Evolutionary conservation across 2,888 invertebrate species (phyloP), one percentile per base, ranked within the genome.

Genomic region (Cetonia aurata): DNA sequence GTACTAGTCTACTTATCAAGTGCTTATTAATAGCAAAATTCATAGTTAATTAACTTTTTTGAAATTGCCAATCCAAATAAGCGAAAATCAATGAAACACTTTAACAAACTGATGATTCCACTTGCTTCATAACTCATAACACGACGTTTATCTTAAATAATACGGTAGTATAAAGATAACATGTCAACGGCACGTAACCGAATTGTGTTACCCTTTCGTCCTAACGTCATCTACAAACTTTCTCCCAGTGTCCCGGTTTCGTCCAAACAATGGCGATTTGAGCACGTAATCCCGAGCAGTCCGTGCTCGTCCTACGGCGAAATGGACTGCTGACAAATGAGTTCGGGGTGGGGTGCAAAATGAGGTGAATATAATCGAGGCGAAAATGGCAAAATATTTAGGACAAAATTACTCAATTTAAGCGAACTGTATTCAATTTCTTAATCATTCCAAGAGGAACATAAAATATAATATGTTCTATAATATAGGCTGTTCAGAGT

Each of bases 171-270:
- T 25, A 25, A 25, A 25, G 25, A 25, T 25, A 25, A 25, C 25
- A 25, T 4, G 25, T 4, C 25, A 25, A 25, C 25, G 25, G 25
- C 25, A 25, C 15, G 25, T 19, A 25, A 53, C 52, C 25, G n/a
- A 8, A 19, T 53, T 31, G 31, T 53, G 52, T 53, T 53, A 53
- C n/a, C 10, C 52, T 53, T 53, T 53, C 52, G 19, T 6, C 31
- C n/a, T 12, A 10, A 25, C n/a, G 25, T 53, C 52, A 19, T 6
- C 52, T 19, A 19, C 52, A 25, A 53, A 10, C 25, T 31, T 53
- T 25, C 25, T 25, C 46, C 19, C 31, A 19, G 25, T 53, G 25
- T 31, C 52, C 25, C 25, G 52, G 31, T 53, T 53, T 53, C 17
- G 4, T 12, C 12, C 19, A 19, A 9, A 53, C 52, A 53, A 53